phyloP scores from a whole-genome alignment of 1,140 invertebrate genomes.

The Lamellibrachia luymesi region DNA sequence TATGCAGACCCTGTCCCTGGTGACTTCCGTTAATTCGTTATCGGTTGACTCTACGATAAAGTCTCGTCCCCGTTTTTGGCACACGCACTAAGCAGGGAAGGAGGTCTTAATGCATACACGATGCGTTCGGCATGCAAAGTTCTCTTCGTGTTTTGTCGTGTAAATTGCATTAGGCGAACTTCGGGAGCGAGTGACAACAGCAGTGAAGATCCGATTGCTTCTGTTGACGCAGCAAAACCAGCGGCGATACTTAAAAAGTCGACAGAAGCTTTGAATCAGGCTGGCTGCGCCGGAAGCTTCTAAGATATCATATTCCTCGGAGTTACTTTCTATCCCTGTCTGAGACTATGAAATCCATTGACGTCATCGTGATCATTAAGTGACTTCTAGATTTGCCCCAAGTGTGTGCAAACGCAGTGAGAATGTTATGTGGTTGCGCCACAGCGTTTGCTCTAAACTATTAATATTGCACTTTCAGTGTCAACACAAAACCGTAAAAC shows the following conservation, averaged over 20 bases:
- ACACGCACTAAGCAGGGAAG: not conserved
- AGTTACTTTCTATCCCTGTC: not conserved
- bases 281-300: not conserved
- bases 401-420: not conserved
- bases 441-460: not conserved
- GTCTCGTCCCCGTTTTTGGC: not conserved
- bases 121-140: not conserved
- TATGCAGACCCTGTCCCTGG: not conserved
- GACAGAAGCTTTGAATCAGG: not conserved
- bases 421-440: not conserved
- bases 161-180: not conserved
- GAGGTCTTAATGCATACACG: not conserved
- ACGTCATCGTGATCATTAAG: not conserved
- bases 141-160: not conserved
- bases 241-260: not conserved
- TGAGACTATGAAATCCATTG: not conserved
- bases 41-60: not conserved
- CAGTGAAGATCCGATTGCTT: not conserved
- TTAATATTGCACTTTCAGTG: not conserved
- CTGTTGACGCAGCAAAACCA: too few relatives aligned
- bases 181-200: not conserved
- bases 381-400: not conserved
- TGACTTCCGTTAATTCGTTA: not conserved
- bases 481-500: not conserved
- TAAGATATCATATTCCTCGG: not conserved